Evolutionary conservation across 1,140 invertebrate genomes (phyloP).

Genomic region (Arion vulgaris): DNA sequence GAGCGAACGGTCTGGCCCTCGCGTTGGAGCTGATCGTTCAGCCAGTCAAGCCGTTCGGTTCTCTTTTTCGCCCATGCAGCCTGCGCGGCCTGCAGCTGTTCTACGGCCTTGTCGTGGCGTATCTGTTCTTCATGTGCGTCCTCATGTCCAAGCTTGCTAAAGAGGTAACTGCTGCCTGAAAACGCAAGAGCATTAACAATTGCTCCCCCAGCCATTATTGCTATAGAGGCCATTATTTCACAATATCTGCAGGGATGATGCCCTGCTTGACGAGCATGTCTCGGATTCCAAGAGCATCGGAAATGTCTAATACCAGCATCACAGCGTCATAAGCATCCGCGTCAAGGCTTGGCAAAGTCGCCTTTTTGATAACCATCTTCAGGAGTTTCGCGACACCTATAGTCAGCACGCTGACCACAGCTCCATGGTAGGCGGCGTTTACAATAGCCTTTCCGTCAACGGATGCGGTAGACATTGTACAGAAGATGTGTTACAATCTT

Average conservation of each 20-base stretch:
- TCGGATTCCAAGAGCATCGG: neutral
- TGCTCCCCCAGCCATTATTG: neutral
- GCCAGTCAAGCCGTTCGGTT: constrained; percentile 32
- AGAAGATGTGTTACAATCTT: too few species aligned
- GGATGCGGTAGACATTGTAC: neutral
- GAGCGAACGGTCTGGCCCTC: constrained; percentile 27
- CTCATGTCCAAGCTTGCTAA: neutral
- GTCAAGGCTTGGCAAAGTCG: neutral
- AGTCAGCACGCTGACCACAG: neutral
- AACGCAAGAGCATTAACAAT: neutral
- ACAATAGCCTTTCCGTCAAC: neutral
- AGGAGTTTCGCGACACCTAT: neutral
- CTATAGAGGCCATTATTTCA: neutral
- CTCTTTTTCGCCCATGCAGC: constrained; percentile 6
- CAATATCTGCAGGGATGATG: neutral
- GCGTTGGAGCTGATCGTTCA: constrained; percentile 35
- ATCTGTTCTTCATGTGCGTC: constrained; percentile 18
- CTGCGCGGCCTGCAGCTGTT: constrained; percentile 41
- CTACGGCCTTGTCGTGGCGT: constrained; percentile 36
- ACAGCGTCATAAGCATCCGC: neutral
- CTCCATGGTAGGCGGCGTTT: neutral
- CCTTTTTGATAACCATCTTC: neutral
- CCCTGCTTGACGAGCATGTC: neutral
- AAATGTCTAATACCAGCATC: neutral
- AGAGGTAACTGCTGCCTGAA: neutral